phyloP scores from a whole-genome alignment of 2,797 vertebrate species.

The Austrolebias charrua region DNA sequence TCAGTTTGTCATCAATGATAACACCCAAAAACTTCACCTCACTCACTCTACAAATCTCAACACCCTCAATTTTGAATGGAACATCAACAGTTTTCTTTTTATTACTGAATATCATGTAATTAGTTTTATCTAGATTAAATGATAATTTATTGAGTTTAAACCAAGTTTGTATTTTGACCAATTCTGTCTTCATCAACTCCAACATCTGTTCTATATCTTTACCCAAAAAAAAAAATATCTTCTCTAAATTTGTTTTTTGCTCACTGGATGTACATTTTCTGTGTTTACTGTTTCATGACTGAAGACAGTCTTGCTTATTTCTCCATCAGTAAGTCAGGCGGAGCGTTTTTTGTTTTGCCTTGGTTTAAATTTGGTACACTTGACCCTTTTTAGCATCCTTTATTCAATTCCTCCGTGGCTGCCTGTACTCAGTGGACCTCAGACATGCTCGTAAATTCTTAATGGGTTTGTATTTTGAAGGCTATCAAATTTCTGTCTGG shows the following conservation, averaged over 20 bases:
- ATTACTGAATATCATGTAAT: too few species aligned
- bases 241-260: constrained; percentile 47
- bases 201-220: too few species aligned
- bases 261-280: constrained; percentile 52
- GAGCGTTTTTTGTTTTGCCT: constrained; percentile 70
- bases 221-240: too few species aligned
- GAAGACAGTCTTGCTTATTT: constrained; percentile 47
- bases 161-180: too few species aligned
- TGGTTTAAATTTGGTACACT: constrained; percentile 74
- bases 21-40: too few species aligned
- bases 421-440: constrained; percentile 76
- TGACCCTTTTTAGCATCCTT: constrained; percentile 79
- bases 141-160: too few species aligned
- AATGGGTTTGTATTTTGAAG: constrained; percentile 81
- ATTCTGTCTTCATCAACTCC: too few species aligned
- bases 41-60: too few species aligned
- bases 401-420: constrained; percentile 83
- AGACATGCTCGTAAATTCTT: constrained; percentile 79
- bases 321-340: constrained; percentile 36
- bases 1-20: too few species aligned
- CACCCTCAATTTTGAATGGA: too few species aligned
- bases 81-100: too few species aligned
- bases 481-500: constrained; percentile 78
- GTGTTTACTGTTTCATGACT: constrained; percentile 67
- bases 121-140: too few species aligned